Evolutionary conservation across 2,113 vertebrate genomes (phyloP), one percentile per base, ranked within the genome.

Genomic region (Ameiurus melas): DNA sequence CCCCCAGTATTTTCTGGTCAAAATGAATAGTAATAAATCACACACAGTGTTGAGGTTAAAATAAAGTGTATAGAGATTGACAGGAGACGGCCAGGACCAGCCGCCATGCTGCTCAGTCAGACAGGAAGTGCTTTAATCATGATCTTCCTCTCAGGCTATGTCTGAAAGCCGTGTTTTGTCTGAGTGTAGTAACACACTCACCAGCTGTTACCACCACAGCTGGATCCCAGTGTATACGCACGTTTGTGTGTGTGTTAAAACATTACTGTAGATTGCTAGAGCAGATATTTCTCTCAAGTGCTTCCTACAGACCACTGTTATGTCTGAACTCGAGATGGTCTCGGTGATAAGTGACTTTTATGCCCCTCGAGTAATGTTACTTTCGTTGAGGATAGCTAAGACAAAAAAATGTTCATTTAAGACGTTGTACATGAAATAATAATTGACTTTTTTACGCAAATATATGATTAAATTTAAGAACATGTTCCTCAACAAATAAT

Each of bases 81-180:
- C 17, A 66, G 68, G 89, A 91, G 90, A 90, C 51, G 90, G 92
- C 87, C 89, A 86, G 90, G 64, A 91, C 86, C 58, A 87, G 84
- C 85, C 30, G 3, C 84, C 68, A 8, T 87, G 12, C 12, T 87
- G 89, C 78, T 30, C 87, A 91, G 87, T 91, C 92, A 92, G 92
- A 93, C 94, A 94, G 94, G 94, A 95, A 93, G 92, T 90, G 91
- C 89, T 95, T 94, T 95, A 94, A 95, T 94, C 93, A 94, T 71
- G 66, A 83, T 87, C 90, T 94, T 94, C 92, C 93, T 92, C 90
- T 89, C 6, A 36, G 84, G 82, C 83, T 92, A 53, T 30, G 17
- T 84, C 83, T 85, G 55, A 89, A 88, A 85, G 85, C 71, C 51
- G 88, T 93, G 92, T 95, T 95, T 92, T 93, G 94, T 94, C 93